Base-by-base conservation (phyloP, 2,113 vertebrate genomes). In the Chaetodon auriga region DNA sequence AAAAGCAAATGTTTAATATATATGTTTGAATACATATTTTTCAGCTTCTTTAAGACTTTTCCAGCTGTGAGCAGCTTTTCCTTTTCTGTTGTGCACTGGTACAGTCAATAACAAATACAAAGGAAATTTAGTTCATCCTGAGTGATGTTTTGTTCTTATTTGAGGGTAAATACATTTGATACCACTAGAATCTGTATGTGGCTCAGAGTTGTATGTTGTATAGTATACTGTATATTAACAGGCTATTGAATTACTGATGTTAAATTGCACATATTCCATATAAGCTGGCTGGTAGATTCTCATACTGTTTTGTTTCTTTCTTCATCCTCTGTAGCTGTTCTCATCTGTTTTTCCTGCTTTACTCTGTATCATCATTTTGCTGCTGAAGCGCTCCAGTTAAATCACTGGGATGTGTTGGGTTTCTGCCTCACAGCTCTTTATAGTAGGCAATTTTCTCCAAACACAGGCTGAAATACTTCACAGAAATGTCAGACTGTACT, bases 371-470 rank as follows among this genome's bases (percentile, higher is more conserved):
- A 55, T 36, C 38, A 71, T 30, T 73, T 68, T 36, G 10, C 38
- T 51, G 49, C 68, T 63, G 30, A 13, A 48, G 19, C 16, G 48
- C 41, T 58, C 1, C 63, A 38, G 11, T 81, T 41, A 25, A 74
- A 62, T 72, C 69, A 43, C 0, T 25, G 23, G 0, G 38, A 48
- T 66, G 1, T 70, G 58, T 73, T 66, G 57, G 23, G 46, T 68
- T 75, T 81, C 61, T 46, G 35, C 49, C 21, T 66, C 69, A 48
- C 6, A 53, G 55, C 53, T 19, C 8, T 43, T 73, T 48, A 25
- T 46, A 38, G 3, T 1, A 66, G n/a, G n/a, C 45, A 58, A 30
- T 76, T 84, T 60, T 53, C 51, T 68, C 54, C 55, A 64, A 45
- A 45, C 36, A 65, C 8, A 10, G 48, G 7, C 30, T 60, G 43